Percentiles rank a stretch among this genome's conserved stretches.
Evolutionary conservation across 1,140 invertebrate species (phyloP).

Genomic region (Drosophila truncata): DNA sequence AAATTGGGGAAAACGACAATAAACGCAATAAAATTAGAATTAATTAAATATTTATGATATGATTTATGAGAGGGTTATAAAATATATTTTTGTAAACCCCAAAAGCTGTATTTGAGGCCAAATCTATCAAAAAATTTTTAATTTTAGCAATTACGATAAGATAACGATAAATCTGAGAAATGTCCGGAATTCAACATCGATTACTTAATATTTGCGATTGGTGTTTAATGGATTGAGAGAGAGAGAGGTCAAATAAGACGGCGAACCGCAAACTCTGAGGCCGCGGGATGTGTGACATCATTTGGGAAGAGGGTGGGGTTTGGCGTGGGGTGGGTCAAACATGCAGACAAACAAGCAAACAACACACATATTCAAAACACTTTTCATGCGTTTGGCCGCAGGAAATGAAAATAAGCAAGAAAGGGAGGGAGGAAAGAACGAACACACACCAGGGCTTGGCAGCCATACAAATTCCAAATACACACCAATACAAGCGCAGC

Average conservation of each 20-base stretch:
- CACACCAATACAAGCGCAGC: conserved; percentile 32
- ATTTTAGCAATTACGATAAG: conserved; percentile 21
- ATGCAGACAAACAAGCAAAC: conserved; percentile 41
- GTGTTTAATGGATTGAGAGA: conserved; percentile 4
- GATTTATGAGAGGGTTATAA: not conserved
- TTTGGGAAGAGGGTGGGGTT: conserved; percentile 42
- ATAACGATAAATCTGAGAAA: conserved; percentile 13
- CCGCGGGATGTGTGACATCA: conserved; percentile 58
- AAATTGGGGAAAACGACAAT: not conserved
- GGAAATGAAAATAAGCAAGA: conserved; percentile 52
- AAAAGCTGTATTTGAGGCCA: too few relatives aligned
- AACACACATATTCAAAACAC: conserved; percentile 43
- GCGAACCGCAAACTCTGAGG: not conserved
- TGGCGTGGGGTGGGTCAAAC: conserved; percentile 48
- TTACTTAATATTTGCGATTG: conserved; percentile 33
- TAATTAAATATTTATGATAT: not conserved
- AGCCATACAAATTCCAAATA: conserved; percentile 60
- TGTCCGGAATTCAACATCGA: conserved; percentile 6
- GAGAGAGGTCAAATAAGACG: conserved; percentile 23
- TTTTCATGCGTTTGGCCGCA: conserved; percentile 43
- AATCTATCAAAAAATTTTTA: not conserved
- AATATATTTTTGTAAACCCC: too few relatives aligned
- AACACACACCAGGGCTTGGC: conserved; percentile 32
- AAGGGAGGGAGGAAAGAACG: not conserved
- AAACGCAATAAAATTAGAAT: not conserved